A percentile compares a stretch with the other conserved stretches of the same genome.
These are phyloP conservation scores for Sminthurinus aureus DNA, from an alignment of 2,888 invertebrate genomes.

Conservation along the genomic window DNA sequence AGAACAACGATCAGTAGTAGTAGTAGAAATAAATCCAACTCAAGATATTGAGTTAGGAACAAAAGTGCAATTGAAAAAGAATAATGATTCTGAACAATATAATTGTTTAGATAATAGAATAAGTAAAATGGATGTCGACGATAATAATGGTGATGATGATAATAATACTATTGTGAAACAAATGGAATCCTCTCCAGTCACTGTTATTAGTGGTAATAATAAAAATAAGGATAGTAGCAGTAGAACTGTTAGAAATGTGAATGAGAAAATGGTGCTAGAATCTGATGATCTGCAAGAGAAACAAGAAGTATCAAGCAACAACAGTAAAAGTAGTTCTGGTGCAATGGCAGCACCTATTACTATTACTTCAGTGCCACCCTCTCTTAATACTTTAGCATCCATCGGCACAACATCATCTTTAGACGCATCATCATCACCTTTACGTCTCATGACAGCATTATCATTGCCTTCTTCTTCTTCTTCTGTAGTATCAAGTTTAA, in stretches of 20 bases:
- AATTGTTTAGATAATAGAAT: neutral
- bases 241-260: neutral
- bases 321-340: neutral
- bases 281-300: slow-evolving; percentile 11
- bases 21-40: neutral
- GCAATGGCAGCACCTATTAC: slow-evolving; percentile 39
- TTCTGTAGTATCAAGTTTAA: neutral
- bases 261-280: slow-evolving; percentile 28
- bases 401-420: neutral
- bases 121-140: neutral
- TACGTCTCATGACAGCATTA: slow-evolving; percentile 24
- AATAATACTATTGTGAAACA: neutral
- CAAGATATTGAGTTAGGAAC: neutral
- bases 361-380: neutral
- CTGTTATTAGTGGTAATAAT: neutral
- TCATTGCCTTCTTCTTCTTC: slow-evolving; percentile 29
- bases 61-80: slow-evolving; percentile 3
- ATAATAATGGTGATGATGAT: neutral
- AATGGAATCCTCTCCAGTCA: slow-evolving; percentile 12
- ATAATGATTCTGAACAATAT: neutral
- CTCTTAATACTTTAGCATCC: neutral
- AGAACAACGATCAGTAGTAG: neutral
- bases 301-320: neutral
- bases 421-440: slow-evolving; percentile 10
- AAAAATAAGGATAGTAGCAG: neutral